A percentile compares a stretch with the other conserved stretches of the same genome.
Evolutionary conservation across 2,797 vertebrate genomes (phyloP).

Genomic region (Psittacula echo): DNA sequence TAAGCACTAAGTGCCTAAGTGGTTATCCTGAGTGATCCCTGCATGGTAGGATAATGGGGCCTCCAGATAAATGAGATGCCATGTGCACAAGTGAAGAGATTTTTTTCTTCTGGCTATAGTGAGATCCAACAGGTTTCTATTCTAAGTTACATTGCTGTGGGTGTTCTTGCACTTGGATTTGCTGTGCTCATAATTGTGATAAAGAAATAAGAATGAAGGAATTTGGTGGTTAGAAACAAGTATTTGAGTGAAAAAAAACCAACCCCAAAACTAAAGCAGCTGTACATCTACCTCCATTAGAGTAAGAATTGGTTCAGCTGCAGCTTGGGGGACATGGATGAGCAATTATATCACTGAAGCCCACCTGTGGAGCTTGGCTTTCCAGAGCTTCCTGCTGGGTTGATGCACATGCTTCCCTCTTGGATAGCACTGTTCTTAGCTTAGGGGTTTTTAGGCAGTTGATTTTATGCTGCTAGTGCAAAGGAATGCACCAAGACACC

Average conservation of each 20-base stretch:
- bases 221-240: neutral
- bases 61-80: neutral
- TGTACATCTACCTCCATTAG: neutral
- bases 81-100: neutral
- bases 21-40: neutral
- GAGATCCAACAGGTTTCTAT: rapidly evolving
- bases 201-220: neutral
- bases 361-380: neutral
- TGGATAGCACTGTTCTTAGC: neutral
- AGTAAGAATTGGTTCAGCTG: neutral
- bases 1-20: neutral
- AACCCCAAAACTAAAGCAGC: neutral
- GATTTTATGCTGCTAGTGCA: neutral
- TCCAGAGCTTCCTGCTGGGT: neutral
- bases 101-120: neutral
- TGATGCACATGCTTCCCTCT: neutral
- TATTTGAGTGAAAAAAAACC: neutral
- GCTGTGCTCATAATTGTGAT: neutral
- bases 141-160: neutral
- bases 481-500: neutral
- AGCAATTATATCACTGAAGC: neutral
- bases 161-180: neutral
- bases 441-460: neutral
- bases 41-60: neutral
- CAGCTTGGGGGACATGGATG: neutral